A percentile compares a stretch with the other conserved stretches of the same genome.
Conservation (phyloP, 1,140 invertebrate species). For the Drosophila tsacasi region DNA sequence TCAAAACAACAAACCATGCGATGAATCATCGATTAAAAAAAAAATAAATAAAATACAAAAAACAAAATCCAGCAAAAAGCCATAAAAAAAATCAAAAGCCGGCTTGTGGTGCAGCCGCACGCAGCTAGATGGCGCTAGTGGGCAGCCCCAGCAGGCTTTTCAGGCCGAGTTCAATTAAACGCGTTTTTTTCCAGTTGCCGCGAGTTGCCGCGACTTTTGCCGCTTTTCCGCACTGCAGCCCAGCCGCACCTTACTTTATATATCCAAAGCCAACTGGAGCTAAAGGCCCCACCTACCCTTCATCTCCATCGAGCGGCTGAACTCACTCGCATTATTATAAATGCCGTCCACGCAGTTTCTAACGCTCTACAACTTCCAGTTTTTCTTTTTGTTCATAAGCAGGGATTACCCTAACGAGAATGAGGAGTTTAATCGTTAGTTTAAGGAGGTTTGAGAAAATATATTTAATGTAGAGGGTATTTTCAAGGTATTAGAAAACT, state of each 20-base stretch:
- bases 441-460: neutral
- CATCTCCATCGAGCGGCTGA: constrained; percentile 9
- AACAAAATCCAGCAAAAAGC: constrained; percentile 37
- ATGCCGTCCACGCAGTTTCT: constrained; percentile 81
- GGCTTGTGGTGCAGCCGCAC: constrained; percentile 67
- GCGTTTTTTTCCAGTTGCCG: constrained; percentile 64
- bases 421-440: neutral
- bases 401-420: constrained; percentile 11
- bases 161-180: constrained; percentile 70
- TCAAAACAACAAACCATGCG: constrained; percentile 75
- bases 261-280: constrained; percentile 48
- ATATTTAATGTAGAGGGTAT: neutral
- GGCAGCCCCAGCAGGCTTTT: constrained; percentile 52
- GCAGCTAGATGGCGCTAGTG: constrained; percentile 81
- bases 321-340: constrained; percentile 73
- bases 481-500: no score
- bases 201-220: constrained; percentile 48
- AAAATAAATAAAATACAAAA: constrained; percentile 12
- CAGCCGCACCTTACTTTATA: constrained; percentile 77
- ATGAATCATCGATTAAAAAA: constrained; percentile 74
- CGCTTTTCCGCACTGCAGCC: constrained; percentile 63
- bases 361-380: constrained; percentile 73
- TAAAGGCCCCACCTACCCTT: constrained; percentile 34
- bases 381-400: constrained; percentile 45
- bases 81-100: constrained; percentile 41